Percentiles rank a stretch among this genome's conserved stretches.
Conservation (phyloP, 2,113 vertebrate species). For the Crotophaga sulcirostris region DNA sequence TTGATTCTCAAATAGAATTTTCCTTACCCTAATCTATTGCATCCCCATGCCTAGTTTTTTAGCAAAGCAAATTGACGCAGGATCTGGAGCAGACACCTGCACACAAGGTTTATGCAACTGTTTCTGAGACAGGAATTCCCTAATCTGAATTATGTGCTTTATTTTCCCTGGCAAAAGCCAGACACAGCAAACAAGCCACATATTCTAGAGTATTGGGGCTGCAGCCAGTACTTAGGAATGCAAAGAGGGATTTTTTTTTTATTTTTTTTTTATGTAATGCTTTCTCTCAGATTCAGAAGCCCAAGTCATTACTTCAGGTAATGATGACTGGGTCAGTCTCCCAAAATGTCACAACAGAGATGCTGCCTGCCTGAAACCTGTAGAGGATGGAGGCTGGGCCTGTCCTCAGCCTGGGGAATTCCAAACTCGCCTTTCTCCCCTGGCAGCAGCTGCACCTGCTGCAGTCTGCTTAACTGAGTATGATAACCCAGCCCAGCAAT, state of each 20-base stretch:
- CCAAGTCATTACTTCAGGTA: background rate
- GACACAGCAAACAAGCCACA: background rate
- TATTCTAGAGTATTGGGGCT: background rate
- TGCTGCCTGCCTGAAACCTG: background rate
- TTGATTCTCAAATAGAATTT: background rate
- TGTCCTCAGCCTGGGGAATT: background rate
- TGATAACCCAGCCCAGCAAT: accelerated
- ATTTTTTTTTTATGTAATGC: background rate
- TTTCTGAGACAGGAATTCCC: background rate
- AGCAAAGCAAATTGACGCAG: no score
- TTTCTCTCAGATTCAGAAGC: background rate
- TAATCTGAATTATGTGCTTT: background rate
- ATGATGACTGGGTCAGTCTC: background rate
- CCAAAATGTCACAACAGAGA: background rate
- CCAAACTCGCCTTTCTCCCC: background rate
- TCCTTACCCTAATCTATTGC: background rate
- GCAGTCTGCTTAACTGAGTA: background rate
- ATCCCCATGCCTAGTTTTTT: background rate
- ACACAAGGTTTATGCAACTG: background rate
- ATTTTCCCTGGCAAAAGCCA: background rate
- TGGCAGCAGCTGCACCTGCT: background rate
- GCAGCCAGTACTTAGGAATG: background rate
- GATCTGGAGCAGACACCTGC: no score
- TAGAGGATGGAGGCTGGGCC: background rate
- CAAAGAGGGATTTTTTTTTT: background rate